These are phyloP conservation scores for Phocides pigmalion DNA, from an alignment of 1,140 invertebrate genomes.

Conservation along the genomic window DNA sequence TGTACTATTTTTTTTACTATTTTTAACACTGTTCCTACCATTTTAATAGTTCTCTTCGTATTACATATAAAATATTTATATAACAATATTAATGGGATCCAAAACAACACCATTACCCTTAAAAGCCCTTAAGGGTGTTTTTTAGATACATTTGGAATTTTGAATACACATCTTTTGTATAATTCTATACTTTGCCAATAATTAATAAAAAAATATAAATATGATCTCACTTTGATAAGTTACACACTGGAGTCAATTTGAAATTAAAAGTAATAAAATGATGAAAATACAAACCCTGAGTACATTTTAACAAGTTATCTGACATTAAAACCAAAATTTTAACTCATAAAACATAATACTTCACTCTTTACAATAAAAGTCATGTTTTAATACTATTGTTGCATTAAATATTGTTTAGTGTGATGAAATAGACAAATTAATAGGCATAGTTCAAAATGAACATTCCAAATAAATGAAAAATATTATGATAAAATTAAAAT, in stretches of 20 bases:
- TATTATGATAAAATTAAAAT: constrained; percentile 46
- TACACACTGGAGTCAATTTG: constrained; percentile 45
- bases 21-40: background rate
- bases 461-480: constrained; percentile 37
- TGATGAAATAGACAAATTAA: constrained; percentile 41
- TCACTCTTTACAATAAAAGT: constrained; percentile 36
- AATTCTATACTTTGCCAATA: constrained; percentile 53
- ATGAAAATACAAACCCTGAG: constrained; percentile 33
- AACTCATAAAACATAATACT: constrained; percentile 52
- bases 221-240: constrained; percentile 50
- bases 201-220: constrained; percentile 59
- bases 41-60: background rate
- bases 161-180: constrained; percentile 35
- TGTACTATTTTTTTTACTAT: background rate
- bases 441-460: constrained; percentile 26
- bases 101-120: background rate
- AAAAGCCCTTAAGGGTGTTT: constrained; percentile 20
- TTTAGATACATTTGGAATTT: constrained; percentile 44
- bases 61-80: no score
- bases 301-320: constrained; percentile 1
- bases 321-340: constrained; percentile 19
- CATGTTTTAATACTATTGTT: constrained; percentile 44
- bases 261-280: constrained; percentile 28
- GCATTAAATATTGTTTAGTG: constrained; percentile 36
- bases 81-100: no score